A percentile compares a stretch with the other conserved stretches of the same genome.
phyloP scores from a whole-genome alignment of 2,113 vertebrate genomes.

The Macrotis lagotis region DNA sequence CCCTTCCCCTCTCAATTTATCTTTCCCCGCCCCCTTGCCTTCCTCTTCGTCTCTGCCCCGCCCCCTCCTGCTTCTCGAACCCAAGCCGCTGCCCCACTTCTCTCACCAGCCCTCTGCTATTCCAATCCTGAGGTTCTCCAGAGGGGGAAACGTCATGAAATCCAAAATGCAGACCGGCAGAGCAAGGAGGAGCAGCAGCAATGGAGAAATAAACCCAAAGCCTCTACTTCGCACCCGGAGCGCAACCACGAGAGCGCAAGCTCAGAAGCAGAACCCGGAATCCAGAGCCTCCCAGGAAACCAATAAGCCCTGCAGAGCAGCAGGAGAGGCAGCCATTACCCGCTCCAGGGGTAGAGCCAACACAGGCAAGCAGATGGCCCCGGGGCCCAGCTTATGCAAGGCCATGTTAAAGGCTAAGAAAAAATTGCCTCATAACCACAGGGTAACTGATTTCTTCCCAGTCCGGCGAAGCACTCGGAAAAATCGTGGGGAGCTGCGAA shows the following conservation, averaged over 20 bases:
- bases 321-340: no score
- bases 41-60: not conserved
- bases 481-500: not conserved
- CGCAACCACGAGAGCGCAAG: not conserved
- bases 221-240: not conserved
- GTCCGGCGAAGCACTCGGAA: not conserved
- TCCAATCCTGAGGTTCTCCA: rapidly evolving
- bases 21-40: not conserved
- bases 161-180: not conserved
- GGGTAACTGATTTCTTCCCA: not conserved
- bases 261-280: not conserved
- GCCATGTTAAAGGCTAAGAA: not conserved
- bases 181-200: no score
- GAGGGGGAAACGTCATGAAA: not conserved
- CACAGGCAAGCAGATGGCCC: not conserved
- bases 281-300: no score
- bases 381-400: not conserved
- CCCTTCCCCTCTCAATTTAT: not conserved
- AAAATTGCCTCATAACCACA: rapidly evolving
- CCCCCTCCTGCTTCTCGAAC: not conserved
- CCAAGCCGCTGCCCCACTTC: no score
- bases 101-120: no score
- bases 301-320: no score
- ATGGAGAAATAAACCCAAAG: rapidly evolving
- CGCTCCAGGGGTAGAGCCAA: rapidly evolving